Evolutionary conservation across 2,113 vertebrate species (phyloP).

Genomic region (Hippocampus abdominalis): DNA sequence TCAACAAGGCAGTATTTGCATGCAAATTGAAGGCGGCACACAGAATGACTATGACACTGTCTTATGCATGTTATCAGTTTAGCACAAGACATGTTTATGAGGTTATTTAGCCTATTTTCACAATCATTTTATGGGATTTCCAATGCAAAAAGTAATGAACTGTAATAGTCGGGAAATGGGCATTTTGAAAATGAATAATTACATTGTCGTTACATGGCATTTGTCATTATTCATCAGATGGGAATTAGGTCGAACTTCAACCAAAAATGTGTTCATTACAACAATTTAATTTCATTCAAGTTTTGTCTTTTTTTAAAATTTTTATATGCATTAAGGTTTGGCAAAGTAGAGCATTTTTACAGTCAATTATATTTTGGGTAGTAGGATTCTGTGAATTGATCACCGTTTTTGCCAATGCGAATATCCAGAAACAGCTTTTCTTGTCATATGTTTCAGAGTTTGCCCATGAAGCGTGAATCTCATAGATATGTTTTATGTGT

Average conservation of each 20-base stretch:
- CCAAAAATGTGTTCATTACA: neutral
- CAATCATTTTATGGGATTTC: neutral
- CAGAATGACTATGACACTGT: conserved; percentile 35
- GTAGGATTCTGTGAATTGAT: too few relatives aligned
- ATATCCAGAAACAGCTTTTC: too few relatives aligned
- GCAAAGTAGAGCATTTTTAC: neutral
- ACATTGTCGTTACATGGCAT: too few relatives aligned
- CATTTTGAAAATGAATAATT: neutral
- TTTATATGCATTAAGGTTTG: neutral
- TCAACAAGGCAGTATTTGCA: conserved; percentile 51
- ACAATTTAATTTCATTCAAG: neutral
- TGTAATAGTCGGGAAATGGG: neutral
- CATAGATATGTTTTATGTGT: too few relatives aligned
- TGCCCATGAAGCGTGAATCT: too few relatives aligned
- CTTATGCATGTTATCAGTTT: conserved; percentile 39
- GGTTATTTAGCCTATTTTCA: conserved; percentile 26
- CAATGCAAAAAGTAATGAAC: neutral
- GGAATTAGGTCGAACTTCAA: neutral
- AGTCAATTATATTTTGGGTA: neutral
- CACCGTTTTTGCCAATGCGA: too few relatives aligned
- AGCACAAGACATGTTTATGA: conserved; percentile 38
- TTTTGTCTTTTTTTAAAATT: neutral
- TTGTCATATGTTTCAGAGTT: too few relatives aligned
- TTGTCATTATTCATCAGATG: neutral
- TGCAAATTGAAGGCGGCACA: conserved; percentile 43